Evolutionary conservation across 2,797 vertebrate genomes (phyloP), one percentile per base, ranked within the genome.

Genomic region (Trachurus trachurus): DNA sequence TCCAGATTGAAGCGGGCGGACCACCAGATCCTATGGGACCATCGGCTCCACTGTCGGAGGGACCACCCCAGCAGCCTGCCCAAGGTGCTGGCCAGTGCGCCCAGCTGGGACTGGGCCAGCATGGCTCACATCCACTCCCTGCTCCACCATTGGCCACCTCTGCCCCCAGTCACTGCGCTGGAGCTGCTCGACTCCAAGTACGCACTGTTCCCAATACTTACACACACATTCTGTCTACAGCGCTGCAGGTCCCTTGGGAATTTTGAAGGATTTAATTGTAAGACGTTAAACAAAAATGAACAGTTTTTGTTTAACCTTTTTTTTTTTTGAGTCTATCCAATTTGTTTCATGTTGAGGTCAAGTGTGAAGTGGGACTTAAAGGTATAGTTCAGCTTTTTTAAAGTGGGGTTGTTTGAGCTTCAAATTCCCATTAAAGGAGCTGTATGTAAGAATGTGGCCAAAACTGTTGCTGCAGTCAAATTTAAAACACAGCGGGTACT

Each of bases 121-220:
- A 96, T 99, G 88, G 94, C 95, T 66, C 97, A 97, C 90, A 97
- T 97, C 90, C 97, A 99, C 88, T 93, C 94, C 0, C 91, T 99
- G 60, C 95, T 99, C 87, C 94, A 96, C 63, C 94, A 94, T 64
- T 99, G 98, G 97, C 95, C 96, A 50, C 74, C 96, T 12, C 93
- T 99, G 74, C 90, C 95, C 49, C 96, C 98, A 1, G 93, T 99
- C 86, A 96, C 94, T 45, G 97, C 98, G 4, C 89, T 99, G 90
- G 98, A 99, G 88, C 95, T 99, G 72, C 97, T 99, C 17, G 96
- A 98, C 84, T 96, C 96, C 56, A 98, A 96, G 98, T 99, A 96
- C 53, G 96, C 5, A 8, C 49, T 59, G 15, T 59, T 17, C 9
- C 47, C 34, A 26, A 19, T 11, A 22, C 54, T 56, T 19, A 12